phyloP scores from a whole-genome alignment of 2,888 invertebrate species.

The Smittia aterrima region DNA sequence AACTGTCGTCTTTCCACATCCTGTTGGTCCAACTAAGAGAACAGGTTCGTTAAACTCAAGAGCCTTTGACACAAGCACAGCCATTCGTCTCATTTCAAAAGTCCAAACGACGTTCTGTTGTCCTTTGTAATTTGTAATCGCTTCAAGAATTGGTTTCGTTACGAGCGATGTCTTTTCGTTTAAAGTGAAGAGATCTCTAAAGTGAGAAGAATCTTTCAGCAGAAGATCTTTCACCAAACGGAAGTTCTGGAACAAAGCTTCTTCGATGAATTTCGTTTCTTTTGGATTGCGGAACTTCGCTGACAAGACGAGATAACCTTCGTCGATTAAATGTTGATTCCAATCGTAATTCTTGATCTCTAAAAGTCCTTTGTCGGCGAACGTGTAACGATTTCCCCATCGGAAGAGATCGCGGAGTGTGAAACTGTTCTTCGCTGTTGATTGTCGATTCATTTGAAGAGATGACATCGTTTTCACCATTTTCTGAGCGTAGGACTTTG shows the following conservation, averaged over 20 bases:
- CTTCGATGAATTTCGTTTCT: conserved; percentile 77
- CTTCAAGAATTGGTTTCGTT: conserved; percentile 68
- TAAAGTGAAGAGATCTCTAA: too few relatives aligned
- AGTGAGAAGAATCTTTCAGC: too few relatives aligned
- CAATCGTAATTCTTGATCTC: conserved; percentile 78
- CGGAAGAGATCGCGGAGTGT: conserved; percentile 93
- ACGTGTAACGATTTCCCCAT: conserved; percentile 92
- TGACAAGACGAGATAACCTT: conserved; percentile 91
- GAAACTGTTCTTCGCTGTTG: conserved; percentile 87
- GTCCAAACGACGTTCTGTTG: conserved; percentile 89
- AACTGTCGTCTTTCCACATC: conserved; percentile 95
- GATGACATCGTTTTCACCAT: conserved; percentile 91
- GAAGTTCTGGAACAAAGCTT: conserved; percentile 75
- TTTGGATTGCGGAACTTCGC: conserved; percentile 84
- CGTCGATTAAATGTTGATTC: conserved; percentile 95
- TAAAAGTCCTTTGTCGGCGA: conserved; percentile 61
- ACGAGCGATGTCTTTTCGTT: conserved; percentile 70
- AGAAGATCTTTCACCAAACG: conserved; percentile 67
- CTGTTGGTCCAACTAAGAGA: conserved; percentile 94
- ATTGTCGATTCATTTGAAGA: conserved; percentile 76
- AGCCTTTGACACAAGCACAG: conserved; percentile 77
- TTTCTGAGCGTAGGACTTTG: conserved; percentile 82
- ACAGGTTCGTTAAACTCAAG: conserved; percentile 91
- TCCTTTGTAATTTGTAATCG: conserved; percentile 59
- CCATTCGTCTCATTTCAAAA: conserved; percentile 79